Evolutionary conservation across 2,888 invertebrate species (phyloP).

Genomic region (Axea sp.): DNA sequence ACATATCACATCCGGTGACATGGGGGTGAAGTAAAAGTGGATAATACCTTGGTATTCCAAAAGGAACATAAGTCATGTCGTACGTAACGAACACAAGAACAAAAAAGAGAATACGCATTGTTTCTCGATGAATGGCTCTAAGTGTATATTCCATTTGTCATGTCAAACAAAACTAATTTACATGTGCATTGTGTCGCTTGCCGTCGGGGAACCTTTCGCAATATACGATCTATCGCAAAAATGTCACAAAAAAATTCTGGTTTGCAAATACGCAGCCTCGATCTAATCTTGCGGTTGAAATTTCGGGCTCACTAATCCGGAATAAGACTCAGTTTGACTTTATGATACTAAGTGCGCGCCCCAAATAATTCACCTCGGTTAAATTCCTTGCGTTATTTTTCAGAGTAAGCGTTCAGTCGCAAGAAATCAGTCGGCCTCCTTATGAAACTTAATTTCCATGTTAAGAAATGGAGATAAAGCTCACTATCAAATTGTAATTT

Average conservation of each 20-base stretch:
- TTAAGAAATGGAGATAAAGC: background rate
- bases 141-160: constrained; percentile 44
- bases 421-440: constrained; percentile 23
- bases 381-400: constrained; percentile 17
- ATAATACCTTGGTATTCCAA: constrained; percentile 38
- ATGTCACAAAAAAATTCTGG: constrained; percentile 4
- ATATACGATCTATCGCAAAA: constrained; percentile 1
- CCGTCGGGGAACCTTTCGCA: constrained; percentile 8
- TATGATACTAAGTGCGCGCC: constrained; percentile 23
- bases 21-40: too few relatives aligned
- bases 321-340: constrained; percentile 17
- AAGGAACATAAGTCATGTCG: constrained; percentile 44
- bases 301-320: constrained; percentile 41
- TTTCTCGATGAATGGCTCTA: constrained; percentile 40
- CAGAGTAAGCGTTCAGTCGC: constrained; percentile 7
- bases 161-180: constrained; percentile 42
- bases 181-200: constrained; percentile 41
- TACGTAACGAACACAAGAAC: constrained; percentile 24
- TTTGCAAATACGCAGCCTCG: constrained; percentile 44
- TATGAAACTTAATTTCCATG: constrained; percentile 5
- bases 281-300: constrained; percentile 51
- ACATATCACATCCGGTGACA: constrained; percentile 24
- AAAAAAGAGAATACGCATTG: constrained; percentile 27
- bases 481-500: too few relatives aligned
- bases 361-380: constrained; percentile 16